Conservation (phyloP, 2,113 vertebrate species). For the Jacana jacana region DNA sequence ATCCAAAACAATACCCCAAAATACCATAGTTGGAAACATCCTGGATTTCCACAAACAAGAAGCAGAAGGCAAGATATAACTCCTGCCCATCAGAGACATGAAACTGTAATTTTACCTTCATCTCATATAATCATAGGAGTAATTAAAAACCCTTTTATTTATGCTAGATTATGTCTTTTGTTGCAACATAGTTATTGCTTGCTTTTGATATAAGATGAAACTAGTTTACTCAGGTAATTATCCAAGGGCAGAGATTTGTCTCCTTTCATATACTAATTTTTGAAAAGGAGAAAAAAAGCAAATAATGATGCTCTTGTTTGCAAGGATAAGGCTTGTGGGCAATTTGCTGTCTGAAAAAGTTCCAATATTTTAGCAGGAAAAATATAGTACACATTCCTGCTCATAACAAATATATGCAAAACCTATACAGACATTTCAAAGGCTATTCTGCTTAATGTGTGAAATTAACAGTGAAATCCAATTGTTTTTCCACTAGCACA, state of each 20-base stretch:
- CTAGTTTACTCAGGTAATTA: neutral
- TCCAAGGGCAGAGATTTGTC: neutral
- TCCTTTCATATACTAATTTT: neutral
- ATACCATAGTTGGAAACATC: neutral
- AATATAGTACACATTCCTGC: neutral
- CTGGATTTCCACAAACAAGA: neutral
- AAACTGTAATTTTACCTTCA: neutral
- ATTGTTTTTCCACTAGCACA: neutral
- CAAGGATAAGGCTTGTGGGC: neutral
- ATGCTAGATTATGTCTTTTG: neutral
- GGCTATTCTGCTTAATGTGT: neutral
- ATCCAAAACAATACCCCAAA: neutral
- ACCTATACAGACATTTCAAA: neutral
- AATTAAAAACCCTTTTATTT: neutral
- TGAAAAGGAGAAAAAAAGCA: neutral
- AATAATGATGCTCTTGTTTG: neutral
- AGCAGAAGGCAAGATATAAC: neutral
- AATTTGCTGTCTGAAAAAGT: neutral
- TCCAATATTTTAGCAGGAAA: neutral
- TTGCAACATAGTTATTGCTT: neutral
- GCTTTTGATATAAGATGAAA: slow-evolving; percentile 6
- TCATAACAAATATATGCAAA: neutral
- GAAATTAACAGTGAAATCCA: neutral
- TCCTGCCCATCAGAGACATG: neutral
- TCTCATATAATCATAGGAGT: neutral